Evolutionary conservation across 2,888 invertebrate genomes (phyloP).

Genomic region (Cremastinae sp.): DNA sequence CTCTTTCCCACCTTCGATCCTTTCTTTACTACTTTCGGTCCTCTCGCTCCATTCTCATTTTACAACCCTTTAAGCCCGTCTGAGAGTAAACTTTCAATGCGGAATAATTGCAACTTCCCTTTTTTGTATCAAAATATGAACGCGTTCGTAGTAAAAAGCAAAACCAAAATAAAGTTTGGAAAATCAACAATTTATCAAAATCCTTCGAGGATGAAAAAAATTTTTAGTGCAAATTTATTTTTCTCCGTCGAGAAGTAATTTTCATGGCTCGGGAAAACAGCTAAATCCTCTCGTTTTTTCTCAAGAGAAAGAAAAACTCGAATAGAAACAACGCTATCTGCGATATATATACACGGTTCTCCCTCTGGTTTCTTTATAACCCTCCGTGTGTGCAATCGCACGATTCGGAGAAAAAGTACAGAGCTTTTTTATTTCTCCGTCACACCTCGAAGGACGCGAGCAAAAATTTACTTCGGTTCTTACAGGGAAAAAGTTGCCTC

Average conservation of each 20-base stretch:
- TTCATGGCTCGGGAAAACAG: constrained; percentile 60
- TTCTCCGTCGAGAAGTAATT: constrained; percentile 73
- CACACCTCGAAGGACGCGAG: constrained; percentile 51
- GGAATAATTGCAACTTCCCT: not conserved
- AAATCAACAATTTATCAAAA: constrained; percentile 3
- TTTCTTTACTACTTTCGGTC: constrained; percentile 15
- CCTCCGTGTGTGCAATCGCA: constrained; percentile 46
- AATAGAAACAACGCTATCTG: constrained; percentile 17
- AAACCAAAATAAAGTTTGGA: constrained; percentile 21
- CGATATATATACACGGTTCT: constrained; percentile 33
- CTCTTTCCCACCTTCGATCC: constrained; percentile 5
- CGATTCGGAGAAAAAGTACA: constrained; percentile 24
- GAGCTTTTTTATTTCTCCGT: constrained; percentile 54
- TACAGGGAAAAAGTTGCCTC: constrained; percentile 31
- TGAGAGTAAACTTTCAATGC: constrained; percentile 27
- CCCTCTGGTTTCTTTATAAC: constrained; percentile 40
- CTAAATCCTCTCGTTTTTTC: constrained; percentile 27
- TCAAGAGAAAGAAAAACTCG: constrained; percentile 51
- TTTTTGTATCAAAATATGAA: constrained; percentile 14
- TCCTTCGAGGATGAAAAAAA: constrained; percentile 14
- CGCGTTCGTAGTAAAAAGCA: constrained; percentile 13
- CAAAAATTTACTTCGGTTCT: constrained; percentile 45
- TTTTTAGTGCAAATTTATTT: constrained; percentile 70
- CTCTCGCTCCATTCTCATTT: constrained; percentile 17
- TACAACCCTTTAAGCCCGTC: constrained; percentile 23